Evolutionary conservation across 2,888 invertebrate species (phyloP), one percentile per base, ranked within the genome.

Genomic region (Heliconius aoede): DNA sequence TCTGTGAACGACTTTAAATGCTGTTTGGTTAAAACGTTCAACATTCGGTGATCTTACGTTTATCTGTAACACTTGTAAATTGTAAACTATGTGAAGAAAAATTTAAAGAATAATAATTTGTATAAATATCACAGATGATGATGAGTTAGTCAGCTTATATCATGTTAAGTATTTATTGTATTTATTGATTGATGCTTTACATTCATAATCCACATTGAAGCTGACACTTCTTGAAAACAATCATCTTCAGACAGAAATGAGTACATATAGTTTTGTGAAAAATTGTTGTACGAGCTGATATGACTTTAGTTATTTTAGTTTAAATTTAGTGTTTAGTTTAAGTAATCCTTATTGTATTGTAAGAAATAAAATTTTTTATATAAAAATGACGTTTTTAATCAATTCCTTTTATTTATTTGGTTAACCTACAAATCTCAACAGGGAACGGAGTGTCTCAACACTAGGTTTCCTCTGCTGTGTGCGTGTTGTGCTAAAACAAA

Each of bases 301-400:
- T 87, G 89, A 89, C 88, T 87, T 64, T 93, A 91, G 92, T 89
- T 82, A 89, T 84, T 77, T 89, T 90, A 89, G 91, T 89, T 90
- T 89, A 86, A 85, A 84, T 86, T 87, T 89, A 89, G 87, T 89
- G 86, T 84, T 85, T 91, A 92, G 90, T 86, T 82, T 93, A 93
- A 93, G 93, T 87, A 90, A 92, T 91, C 88, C 84, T 90, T 91
- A 90, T 86, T 91, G 90, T 91, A 91, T 36, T 89, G 90, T 93
- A 94, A 94, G 94, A 87, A 93, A 93, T 93, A 93, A 89, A 91
- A 91, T 93, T 64, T 92, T 90, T 90, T 90, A 88, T 90, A 89
- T 85, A 85, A 82, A 60, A 81, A 73, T 32, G 62, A 72, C 46
- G 40, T 32, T 73, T 72, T 73, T 36, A 36, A 13, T 18, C 26